Conservation (phyloP, 2,797 vertebrate genomes). For the Rhinophrynus dorsalis region DNA sequence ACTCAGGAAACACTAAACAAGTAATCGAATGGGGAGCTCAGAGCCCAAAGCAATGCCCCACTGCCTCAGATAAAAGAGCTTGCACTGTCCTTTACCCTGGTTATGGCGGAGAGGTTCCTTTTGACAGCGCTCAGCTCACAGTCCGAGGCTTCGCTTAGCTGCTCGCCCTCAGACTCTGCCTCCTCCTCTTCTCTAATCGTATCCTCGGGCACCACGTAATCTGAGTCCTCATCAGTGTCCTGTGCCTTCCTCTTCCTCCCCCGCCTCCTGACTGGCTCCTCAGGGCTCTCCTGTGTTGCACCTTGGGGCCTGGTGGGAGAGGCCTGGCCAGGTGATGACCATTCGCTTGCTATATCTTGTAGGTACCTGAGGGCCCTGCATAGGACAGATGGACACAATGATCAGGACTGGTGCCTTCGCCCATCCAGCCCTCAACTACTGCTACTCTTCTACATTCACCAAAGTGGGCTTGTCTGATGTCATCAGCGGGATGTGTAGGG, state of each 20-base stretch:
- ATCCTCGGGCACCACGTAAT: slow-evolving; percentile 77
- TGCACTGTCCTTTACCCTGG: too few species aligned
- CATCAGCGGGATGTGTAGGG: too few species aligned
- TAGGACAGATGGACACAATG: slow-evolving; percentile 2
- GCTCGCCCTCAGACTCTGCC: slow-evolving; percentile 60
- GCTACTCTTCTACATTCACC: too few species aligned
- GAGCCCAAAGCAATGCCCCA: too few species aligned
- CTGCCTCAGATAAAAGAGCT: too few species aligned
- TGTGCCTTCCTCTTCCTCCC: slow-evolving; percentile 55
- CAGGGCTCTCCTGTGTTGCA: neutral
- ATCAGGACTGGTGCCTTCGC: too few species aligned
- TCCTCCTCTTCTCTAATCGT: slow-evolving; percentile 51
- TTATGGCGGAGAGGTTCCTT: too few species aligned
- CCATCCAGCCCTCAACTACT: too few species aligned
- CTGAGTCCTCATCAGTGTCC: slow-evolving; percentile 51
- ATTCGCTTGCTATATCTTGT: slow-evolving; percentile 78
- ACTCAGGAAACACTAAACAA: too few species aligned
- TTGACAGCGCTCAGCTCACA: slow-evolving; percentile 52
- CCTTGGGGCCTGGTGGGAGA: neutral
- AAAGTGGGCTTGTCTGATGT: too few species aligned
- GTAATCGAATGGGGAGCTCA: too few species aligned
- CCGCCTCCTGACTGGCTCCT: slow-evolving; percentile 49
- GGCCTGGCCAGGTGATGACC: neutral
- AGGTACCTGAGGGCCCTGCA: slow-evolving; percentile 87
- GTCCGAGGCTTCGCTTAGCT: slow-evolving; percentile 57